Base-by-base conservation (phyloP, 2,113 vertebrate species). In the Hippoglossus stenolepis region DNA sequence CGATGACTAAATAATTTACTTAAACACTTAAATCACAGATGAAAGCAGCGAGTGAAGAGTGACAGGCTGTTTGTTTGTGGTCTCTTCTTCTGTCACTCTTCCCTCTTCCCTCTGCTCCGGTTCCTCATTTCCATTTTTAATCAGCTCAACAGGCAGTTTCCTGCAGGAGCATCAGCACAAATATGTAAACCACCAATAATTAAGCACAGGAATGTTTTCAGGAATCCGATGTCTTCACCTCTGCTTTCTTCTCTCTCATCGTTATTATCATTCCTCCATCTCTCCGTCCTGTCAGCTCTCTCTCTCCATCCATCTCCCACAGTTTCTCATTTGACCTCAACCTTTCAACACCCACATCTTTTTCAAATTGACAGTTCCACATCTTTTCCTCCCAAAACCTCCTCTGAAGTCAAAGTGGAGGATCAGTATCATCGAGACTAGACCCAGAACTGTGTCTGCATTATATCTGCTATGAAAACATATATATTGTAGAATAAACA, bases 131-230 rank as follows among this genome's bases (percentile, higher is more conserved):
- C 66, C 31, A 51, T 23, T 57, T 73, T 63, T 54, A 38, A 78
- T 10, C 15, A 56, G 4, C 47, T 49, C 47, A 14, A 49, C 14
- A 49, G 47, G 14, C 4, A 18, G 1, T 49, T 49, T 18, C 6
- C 47, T 18, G 47, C 2, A 17, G 18, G 4, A 17, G 14, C 4
- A 5, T 51, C 18, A 0, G 14, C 47, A 51, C 14, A 5, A 47
- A 47, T 17, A 47, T 15, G 14, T 14, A 17, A 51, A 51, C 15
- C 47, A 15, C 47, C 47, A 51, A 51, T 58, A 31, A 85, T 38
- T 66, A n/a, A 66, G 56, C 65, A 70, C 23, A 31, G 23, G 18
- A 70, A 43, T 13, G 9, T 58, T 62, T 62, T 68, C 14, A 43
- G 40, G 11, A 43, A 67, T 2, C 9, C 18, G 2, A 2, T 5